Evolutionary conservation across 2,797 vertebrate genomes (phyloP).

Genomic region (Intellagama lesueurii): DNA sequence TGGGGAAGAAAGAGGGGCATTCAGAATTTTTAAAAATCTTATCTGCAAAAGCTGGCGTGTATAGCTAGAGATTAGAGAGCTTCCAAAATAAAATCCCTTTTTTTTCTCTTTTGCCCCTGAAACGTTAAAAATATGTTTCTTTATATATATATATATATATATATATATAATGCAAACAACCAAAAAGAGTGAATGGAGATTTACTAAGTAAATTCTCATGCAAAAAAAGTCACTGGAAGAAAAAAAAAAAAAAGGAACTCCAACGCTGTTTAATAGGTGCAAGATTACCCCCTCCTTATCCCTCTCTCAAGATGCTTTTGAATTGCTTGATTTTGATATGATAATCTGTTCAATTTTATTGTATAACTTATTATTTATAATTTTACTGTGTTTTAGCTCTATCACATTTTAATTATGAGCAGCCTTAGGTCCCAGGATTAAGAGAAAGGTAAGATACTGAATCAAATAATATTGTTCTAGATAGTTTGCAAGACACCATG

Average conservation of each 20-base stretch:
- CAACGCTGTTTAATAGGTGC: too few relatives aligned
- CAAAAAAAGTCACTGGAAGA: slow-evolving; percentile 44
- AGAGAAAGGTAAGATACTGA: too few relatives aligned
- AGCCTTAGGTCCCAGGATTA: too few relatives aligned
- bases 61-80: slow-evolving; percentile 71
- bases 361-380: too few relatives aligned
- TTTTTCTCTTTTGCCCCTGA: slow-evolving; percentile 55
- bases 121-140: slow-evolving; percentile 32
- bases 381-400: too few relatives aligned
- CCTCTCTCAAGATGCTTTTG: too few relatives aligned
- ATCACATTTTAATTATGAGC: too few relatives aligned
- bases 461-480: neutral
- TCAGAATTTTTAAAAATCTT: slow-evolving; percentile 69
- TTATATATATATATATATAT: too few relatives aligned
- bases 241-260: neutral
- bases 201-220: slow-evolving; percentile 46
- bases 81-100: slow-evolving; percentile 64
- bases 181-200: slow-evolving; percentile 31
- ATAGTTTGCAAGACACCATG: slow-evolving; percentile 1
- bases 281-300: too few relatives aligned
- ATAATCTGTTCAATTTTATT: too few relatives aligned
- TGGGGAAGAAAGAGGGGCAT: slow-evolving; percentile 66
- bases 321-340: too few relatives aligned
- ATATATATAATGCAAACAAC: neutral
- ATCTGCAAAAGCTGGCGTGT: slow-evolving; percentile 74